phyloP scores from a whole-genome alignment of 2,797 vertebrate genomes.

The Pseudotriccus pelzelni region DNA sequence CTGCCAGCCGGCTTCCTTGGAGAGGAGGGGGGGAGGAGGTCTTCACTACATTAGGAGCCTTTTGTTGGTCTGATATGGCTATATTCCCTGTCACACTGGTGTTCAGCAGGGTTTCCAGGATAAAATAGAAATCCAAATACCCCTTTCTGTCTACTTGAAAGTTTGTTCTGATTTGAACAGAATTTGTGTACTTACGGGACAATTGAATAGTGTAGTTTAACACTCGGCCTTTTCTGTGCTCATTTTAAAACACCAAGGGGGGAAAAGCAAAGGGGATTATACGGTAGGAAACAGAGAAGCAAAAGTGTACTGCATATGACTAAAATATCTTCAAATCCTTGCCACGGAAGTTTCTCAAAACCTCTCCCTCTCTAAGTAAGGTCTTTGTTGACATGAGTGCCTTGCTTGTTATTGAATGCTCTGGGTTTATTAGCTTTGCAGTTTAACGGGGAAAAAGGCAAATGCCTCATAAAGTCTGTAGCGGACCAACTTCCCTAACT shows the following conservation, averaged over 20 bases:
- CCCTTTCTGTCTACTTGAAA: constrained; percentile 48
- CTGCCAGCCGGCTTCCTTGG: neutral
- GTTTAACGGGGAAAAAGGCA: constrained; percentile 48
- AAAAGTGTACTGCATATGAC: constrained; percentile 33
- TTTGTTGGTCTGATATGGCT: constrained; percentile 50
- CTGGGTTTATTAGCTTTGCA: constrained; percentile 44
- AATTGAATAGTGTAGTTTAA: constrained; percentile 51
- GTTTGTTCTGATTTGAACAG: constrained; percentile 64
- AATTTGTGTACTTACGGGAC: constrained; percentile 54
- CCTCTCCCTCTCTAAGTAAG: constrained; percentile 38
- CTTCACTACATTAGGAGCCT: constrained; percentile 33
- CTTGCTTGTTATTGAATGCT: constrained; percentile 42
- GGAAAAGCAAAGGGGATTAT: constrained; percentile 58
- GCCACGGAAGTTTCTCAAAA: constrained; percentile 55
- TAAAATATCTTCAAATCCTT: constrained; percentile 56
- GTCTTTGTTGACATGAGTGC: constrained; percentile 72
- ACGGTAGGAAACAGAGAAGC: constrained; percentile 47
- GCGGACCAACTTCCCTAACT: neutral
- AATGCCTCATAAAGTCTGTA: constrained; percentile 3
- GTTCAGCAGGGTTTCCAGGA: constrained; percentile 12
- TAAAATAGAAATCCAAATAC: constrained; percentile 28
- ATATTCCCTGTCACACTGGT: neutral
- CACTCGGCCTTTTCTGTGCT: constrained; percentile 63
- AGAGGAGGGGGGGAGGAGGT: constrained; percentile 45
- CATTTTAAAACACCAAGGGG: constrained; percentile 59